phyloP scores from a whole-genome alignment of 30 jellyfish, hydroid and myxozoan species.

The Hydractinia echinata region DNA sequence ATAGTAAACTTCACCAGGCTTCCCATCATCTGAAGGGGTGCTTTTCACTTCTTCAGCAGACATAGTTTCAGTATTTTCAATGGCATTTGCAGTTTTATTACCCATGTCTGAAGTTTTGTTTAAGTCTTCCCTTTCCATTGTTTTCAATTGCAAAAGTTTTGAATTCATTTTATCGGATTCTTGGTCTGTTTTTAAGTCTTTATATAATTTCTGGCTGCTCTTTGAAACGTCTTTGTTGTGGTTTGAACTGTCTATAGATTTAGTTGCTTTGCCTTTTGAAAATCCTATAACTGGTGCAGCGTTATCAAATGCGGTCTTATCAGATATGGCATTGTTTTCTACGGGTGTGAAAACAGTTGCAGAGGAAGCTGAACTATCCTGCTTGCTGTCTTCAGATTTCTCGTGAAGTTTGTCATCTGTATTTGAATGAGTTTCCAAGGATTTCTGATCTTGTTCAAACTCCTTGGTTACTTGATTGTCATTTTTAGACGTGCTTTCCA shows the following conservation, averaged over 20 bases:
- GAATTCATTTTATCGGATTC: too few relatives aligned
- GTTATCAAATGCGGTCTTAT: constrained; percentile 9
- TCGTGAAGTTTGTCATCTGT: background rate
- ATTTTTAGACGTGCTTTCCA: background rate
- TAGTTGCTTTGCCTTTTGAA: constrained; percentile 6
- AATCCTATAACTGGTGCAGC: background rate
- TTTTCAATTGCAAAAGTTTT: too few relatives aligned
- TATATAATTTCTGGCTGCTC: background rate
- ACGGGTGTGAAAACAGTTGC: background rate
- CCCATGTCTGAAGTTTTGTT: background rate
- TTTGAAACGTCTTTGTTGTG: constrained; percentile 20
- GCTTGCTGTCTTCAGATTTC: background rate
- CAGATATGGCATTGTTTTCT: background rate
- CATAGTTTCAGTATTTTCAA: background rate
- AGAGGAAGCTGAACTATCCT: background rate
- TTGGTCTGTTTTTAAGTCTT: too few relatives aligned
- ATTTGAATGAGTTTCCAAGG: background rate
- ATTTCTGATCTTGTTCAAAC: constrained; percentile 4
- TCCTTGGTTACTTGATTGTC: constrained; percentile 10
- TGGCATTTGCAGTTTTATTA: background rate
- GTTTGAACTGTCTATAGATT: background rate
- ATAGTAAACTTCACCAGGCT: too few relatives aligned
- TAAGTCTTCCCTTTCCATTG: background rate
- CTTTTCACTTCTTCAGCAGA: background rate
- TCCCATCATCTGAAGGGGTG: too few relatives aligned